Evolutionary conservation across 2,113 vertebrate genomes (phyloP), one percentile per base, ranked within the genome.

Genomic region (Gopherus evgoodei): DNA sequence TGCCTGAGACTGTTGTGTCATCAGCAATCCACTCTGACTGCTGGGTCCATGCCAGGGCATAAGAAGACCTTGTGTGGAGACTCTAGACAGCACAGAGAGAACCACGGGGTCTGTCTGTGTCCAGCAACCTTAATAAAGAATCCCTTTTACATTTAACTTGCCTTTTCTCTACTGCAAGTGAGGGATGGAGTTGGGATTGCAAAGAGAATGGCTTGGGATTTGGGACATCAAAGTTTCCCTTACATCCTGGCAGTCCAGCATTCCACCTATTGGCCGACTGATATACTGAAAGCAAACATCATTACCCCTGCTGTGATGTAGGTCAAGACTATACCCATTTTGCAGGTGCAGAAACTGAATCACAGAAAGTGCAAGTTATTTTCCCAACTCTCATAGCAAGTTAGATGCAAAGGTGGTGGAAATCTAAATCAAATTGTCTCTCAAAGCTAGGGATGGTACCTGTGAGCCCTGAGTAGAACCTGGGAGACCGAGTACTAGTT

Each of bases 1-100:
- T 44, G 76, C 84, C 0, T 13, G 72, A 59, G 5, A 82, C 76
- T 69, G 86, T 83, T 24, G 1, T 35, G 35, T 31, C 83, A 4
- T 17, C 56, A 49, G 7, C 0, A 6, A 90, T 88, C 81, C 84
- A 3, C 0, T 0, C 78, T 29, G 1, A 44, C 5, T 87, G 27
- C 56, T 25, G 52, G 83, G 50, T 93, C 52, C 72, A 87, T 31
- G 38, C 3, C 12, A 4, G 82, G 53, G 1, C 14, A 6, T 87
- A 80, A 75, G 89, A 88, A 81, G 1, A 6, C 87, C 76, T 50
- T 52, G 80, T 5, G 42, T 42, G 54, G 9, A 81, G 84, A 72
- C 11, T 44, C 16, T 50, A 42, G 56, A 53, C 47, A 44, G 42
- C 11, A 11, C 35, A 35, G 0, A 65, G 10, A 38, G 25, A 0